A percentile compares a stretch with the other conserved stretches of the same genome.
These are phyloP conservation scores for Ridgeia piscesae DNA, from an alignment of 1,140 invertebrate genomes.

Conservation along the genomic window DNA sequence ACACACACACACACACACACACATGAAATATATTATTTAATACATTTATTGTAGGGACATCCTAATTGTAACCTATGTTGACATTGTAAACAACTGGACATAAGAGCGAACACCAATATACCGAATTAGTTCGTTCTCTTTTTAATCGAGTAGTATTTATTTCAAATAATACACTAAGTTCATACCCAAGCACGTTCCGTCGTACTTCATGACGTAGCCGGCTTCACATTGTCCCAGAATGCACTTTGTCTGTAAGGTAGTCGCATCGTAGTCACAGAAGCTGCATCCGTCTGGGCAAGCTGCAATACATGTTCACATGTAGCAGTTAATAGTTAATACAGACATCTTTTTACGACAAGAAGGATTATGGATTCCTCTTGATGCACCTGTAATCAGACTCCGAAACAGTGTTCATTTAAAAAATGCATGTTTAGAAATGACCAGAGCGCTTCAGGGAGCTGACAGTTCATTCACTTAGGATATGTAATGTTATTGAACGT, in stretches of 20 bases:
- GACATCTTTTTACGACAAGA: neutral
- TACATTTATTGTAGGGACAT: too few species aligned
- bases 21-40: too few species aligned
- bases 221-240: conserved; percentile 10
- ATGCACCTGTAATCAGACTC: neutral
- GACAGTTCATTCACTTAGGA: too few species aligned
- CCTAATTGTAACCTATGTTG: too few species aligned
- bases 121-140: too few species aligned
- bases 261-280: neutral
- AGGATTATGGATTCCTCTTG: neutral
- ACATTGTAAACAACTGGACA: too few species aligned
- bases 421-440: too few species aligned
- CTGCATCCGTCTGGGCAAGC: neutral
- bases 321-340: too few species aligned
- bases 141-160: neutral
- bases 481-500: too few species aligned
- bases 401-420: neutral
- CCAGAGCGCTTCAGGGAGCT: too few species aligned
- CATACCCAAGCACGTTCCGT: conserved; percentile 9
- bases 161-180: neutral
- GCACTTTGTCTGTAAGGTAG: conserved; percentile 2
- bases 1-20: too few species aligned
- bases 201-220: neutral
- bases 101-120: too few species aligned
- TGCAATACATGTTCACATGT: neutral